phyloP scores from a whole-genome alignment of 2,113 vertebrate genomes.

The Jacana jacana region DNA sequence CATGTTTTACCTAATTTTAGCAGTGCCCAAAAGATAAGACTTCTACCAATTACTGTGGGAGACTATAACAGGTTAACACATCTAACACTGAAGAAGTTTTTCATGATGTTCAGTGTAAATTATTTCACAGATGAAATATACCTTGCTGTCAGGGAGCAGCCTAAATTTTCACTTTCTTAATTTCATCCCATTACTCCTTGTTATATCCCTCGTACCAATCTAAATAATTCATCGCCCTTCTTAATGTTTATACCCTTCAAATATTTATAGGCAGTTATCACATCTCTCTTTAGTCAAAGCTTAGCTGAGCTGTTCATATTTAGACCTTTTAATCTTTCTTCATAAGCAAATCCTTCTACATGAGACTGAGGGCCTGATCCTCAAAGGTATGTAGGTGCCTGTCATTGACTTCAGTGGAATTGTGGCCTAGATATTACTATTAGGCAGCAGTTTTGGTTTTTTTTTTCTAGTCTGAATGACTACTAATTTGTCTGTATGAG shows the following conservation, averaged over 20 bases:
- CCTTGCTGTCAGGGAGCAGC: slow-evolving; percentile 29
- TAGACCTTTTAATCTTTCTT: slow-evolving; percentile 64
- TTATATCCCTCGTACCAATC: slow-evolving; percentile 57
- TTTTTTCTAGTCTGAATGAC: not conserved
- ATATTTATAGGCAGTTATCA: slow-evolving; percentile 71
- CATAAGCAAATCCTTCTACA: slow-evolving; percentile 50
- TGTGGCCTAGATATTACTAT: not conserved
- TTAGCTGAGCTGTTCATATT: slow-evolving; percentile 50
- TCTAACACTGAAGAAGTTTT: not conserved
- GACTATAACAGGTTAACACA: not conserved
- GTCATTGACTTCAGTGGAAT: not conserved
- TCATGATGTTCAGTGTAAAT: slow-evolving; percentile 32
- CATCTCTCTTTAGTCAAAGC: slow-evolving; percentile 40
- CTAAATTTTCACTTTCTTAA: slow-evolving; percentile 59
- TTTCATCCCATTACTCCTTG: slow-evolving; percentile 52
- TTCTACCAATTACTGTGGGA: not conserved
- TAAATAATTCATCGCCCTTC: slow-evolving; percentile 62
- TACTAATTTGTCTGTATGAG: not conserved
- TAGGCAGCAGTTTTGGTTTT: not conserved
- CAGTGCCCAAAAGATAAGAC: not conserved
- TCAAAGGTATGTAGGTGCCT: slow-evolving; percentile 34
- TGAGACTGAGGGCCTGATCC: slow-evolving; percentile 33
- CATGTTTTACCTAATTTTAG: not conserved
- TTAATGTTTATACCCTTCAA: slow-evolving; percentile 70
- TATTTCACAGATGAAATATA: slow-evolving; percentile 52